Conservation (phyloP, 2,113 vertebrate species). For the Actenoides lindsayi region DNA sequence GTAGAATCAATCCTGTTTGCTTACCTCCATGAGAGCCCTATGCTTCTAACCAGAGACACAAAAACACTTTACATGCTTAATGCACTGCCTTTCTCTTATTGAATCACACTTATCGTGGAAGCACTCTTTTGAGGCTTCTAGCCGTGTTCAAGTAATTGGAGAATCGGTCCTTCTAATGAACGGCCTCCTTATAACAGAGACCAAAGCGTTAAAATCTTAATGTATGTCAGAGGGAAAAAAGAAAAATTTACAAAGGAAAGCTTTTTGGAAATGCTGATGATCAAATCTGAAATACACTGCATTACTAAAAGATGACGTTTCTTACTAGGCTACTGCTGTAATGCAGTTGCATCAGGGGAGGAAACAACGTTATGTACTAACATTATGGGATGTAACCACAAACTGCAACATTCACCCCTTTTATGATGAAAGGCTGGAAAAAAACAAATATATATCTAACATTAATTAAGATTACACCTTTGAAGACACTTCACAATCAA, state of each 20-base stretch:
- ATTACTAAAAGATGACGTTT: background rate
- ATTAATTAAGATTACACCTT: slow-evolving; percentile 53
- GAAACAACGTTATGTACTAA: background rate
- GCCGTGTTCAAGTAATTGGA: slow-evolving; percentile 13
- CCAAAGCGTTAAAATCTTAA: slow-evolving; percentile 48
- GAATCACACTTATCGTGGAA: slow-evolving; percentile 17
- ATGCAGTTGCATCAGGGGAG: background rate
- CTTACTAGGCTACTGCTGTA: background rate
- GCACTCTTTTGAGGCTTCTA: slow-evolving; percentile 11
- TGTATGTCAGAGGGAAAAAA: slow-evolving; percentile 24
- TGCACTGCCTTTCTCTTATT: slow-evolving; percentile 6
- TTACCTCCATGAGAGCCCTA: slow-evolving; percentile 52
- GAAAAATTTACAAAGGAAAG: background rate
- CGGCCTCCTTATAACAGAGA: background rate
- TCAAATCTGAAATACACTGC: background rate
- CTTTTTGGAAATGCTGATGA: background rate
- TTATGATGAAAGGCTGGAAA: background rate
- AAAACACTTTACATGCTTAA: slow-evolving; percentile 22
- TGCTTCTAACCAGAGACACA: slow-evolving; percentile 35
- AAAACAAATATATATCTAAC: background rate
- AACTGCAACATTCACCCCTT: background rate
- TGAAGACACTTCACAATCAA: slow-evolving; percentile 42
- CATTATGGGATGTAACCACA: background rate
- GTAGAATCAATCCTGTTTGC: slow-evolving; percentile 53
- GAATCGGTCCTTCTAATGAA: slow-evolving; percentile 6